Conservation (phyloP, 2,888 invertebrate genomes). For the Chelonus formosanus region DNA sequence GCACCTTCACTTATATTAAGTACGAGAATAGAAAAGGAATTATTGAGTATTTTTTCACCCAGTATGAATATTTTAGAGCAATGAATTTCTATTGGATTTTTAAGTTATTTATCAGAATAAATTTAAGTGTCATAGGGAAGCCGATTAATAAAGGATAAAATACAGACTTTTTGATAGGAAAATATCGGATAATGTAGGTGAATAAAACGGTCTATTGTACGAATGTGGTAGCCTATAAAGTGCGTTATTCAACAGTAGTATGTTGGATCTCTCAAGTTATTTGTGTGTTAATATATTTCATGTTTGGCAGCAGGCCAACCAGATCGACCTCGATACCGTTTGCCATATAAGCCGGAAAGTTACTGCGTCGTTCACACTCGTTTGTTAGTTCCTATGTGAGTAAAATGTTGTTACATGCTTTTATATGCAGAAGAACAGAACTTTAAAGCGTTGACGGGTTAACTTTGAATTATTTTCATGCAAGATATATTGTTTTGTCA, state of each 20-base stretch:
- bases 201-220: slow-evolving; percentile 36
- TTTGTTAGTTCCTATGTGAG: slow-evolving; percentile 2
- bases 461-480: no score
- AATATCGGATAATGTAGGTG: slow-evolving; percentile 6
- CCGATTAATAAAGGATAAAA: slow-evolving; percentile 14
- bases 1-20: no score
- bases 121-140: background rate
- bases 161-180: slow-evolving; percentile 7
- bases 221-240: slow-evolving; percentile 44
- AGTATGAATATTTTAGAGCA: no score
- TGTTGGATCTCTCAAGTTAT: slow-evolving; percentile 45
- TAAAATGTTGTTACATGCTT: background rate
- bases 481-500: no score
- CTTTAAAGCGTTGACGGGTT: no score
- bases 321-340: slow-evolving; percentile 40
- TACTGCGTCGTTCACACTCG: slow-evolving; percentile 28
- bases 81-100: no score
- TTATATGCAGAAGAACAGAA: background rate
- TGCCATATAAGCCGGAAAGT: slow-evolving; percentile 17
- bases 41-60: no score
- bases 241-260: slow-evolving; percentile 39
- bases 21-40: no score
- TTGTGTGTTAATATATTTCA: slow-evolving; percentile 54
- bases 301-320: slow-evolving; percentile 48
- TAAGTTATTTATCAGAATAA: background rate